These are phyloP conservation scores for Diploptera punctata DNA, from an alignment of 2,888 invertebrate genomes.

Conservation along the genomic window DNA sequence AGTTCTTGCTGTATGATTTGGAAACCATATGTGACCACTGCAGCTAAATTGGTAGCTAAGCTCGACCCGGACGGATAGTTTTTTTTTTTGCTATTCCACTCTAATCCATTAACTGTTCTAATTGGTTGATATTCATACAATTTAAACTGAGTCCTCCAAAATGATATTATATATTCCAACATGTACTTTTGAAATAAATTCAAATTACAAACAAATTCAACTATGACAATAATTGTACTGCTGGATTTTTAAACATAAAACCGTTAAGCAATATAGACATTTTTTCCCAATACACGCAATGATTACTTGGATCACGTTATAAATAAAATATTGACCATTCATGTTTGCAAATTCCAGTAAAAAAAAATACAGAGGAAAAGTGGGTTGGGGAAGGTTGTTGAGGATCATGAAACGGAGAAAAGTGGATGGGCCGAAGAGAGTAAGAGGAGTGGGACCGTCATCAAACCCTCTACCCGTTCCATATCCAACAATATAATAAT, in stretches of 20 bases:
- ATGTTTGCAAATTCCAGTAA: conserved; percentile 18
- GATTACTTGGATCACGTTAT: conserved; percentile 14
- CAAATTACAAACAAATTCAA: conserved; percentile 22
- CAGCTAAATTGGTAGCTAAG: too few relatives aligned
- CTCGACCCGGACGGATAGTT: not conserved
- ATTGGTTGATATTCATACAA: conserved; percentile 1
- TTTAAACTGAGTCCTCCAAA: not conserved
- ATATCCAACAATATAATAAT: conserved; percentile 25
- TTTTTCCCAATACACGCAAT: not conserved
- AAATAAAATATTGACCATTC: conserved; percentile 27
- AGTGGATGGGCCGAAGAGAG: conserved; percentile 16
- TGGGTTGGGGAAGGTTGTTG: not conserved
- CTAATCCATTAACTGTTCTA: not conserved
- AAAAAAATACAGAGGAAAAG: conserved; percentile 3
- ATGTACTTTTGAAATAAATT: conserved; percentile 19
- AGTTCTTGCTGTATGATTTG: too few relatives aligned
- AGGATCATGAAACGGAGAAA: conserved; percentile 20
- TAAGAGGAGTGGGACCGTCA: conserved; percentile 8
- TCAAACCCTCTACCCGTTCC: conserved; percentile 11
- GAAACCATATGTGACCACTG: too few relatives aligned
- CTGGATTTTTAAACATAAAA: not conserved
- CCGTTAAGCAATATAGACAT: not conserved
- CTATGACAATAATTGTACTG: conserved; percentile 19
- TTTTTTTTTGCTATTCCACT: not conserved
- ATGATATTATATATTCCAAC: conserved; percentile 7